Evolutionary conservation across 1,140 invertebrate species (phyloP), one percentile per base, ranked within the genome.

Genomic region (Drosophila santomea): DNA sequence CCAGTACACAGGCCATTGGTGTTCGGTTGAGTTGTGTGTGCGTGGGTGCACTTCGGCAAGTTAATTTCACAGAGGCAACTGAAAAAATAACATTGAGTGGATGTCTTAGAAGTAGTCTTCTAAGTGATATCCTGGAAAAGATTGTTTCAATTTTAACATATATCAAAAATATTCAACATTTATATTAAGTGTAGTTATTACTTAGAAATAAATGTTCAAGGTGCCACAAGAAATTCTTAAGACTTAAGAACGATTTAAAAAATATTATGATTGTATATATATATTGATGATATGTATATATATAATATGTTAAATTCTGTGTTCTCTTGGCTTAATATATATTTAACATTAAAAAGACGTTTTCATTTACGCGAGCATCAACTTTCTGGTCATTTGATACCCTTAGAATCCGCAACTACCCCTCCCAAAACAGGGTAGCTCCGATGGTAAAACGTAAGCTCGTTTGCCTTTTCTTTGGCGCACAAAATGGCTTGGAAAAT

Each of bases 401-500:
- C 32, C 4, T 7, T 1, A 11, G 10, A 39, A 11, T 45, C n/a
- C 20, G 7, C 11, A 67, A 15, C 28, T 67, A 60, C 66, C 66
- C 54, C 41, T 6, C 1, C 4, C 10, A 11, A 7, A 48, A 58
- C 15, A 48, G 38, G 59, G 52, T 76, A 41, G 38, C n/a, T 54
- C 17, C 35, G n/a, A 52, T 52, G 50, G 41, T 28, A 39, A 45
- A 72, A 76, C 69, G 72, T 81, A 79, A 48, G 71, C 52, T 50
- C 63, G 43, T 79, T 88, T 82, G 75, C 66, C 64, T 78, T 57
- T 75, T 60, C 56, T 80, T 84, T 84, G 68, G 73, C 68, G 77
- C 68, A 74, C 74, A 89, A 89, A 89, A 89, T 89, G 84, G 84
- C 84, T 89, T 89, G 84, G 84, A 89, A 89, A 89, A 89, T 89